Evolutionary conservation across 1,140 invertebrate species (phyloP).

Genomic region (Drosophila rufa): DNA sequence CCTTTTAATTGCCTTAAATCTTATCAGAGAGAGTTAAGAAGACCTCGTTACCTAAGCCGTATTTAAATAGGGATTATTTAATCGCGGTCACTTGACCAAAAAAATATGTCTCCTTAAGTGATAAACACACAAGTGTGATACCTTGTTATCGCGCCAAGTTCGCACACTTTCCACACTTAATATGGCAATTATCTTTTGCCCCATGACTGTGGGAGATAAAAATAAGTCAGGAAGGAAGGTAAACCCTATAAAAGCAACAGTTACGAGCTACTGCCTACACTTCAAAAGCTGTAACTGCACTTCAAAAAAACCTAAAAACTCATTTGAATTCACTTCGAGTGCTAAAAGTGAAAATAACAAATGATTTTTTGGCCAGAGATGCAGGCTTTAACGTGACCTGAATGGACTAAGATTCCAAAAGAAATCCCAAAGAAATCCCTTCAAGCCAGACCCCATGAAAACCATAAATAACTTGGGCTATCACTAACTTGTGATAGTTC

Average conservation of each 20-base stretch:
- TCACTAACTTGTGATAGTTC: conserved; percentile 5
- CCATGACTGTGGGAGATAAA: conserved; percentile 8
- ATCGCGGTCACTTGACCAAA: conserved; percentile 40
- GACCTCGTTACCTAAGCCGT: conserved; percentile 34
- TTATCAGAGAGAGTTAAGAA: conserved; percentile 6
- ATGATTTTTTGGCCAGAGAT: conserved; percentile 7
- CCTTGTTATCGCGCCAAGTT: conserved; percentile 44
- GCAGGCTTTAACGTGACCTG: conserved; percentile 17
- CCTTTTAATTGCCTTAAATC: conserved; percentile 10
- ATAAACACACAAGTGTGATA: conserved; percentile 6
- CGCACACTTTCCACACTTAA: conserved; percentile 57
- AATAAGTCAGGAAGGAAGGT: background rate
- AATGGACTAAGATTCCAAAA: background rate
- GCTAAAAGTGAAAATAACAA: conserved; percentile 32
- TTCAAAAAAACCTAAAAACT: background rate
- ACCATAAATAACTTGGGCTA: conserved; percentile 25
- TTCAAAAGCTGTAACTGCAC: background rate
- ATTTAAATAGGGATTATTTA: conserved; percentile 50
- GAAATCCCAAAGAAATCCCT: conserved; percentile 10
- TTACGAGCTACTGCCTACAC: conserved; percentile 16
- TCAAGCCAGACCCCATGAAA: background rate
- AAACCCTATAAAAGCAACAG: conserved; percentile 3
- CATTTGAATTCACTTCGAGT: conserved; percentile 27
- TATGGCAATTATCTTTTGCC: conserved; percentile 65
- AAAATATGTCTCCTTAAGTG: conserved; percentile 17